phyloP scores from a whole-genome alignment of 2,797 vertebrate species.

The Argentina silus region DNA sequence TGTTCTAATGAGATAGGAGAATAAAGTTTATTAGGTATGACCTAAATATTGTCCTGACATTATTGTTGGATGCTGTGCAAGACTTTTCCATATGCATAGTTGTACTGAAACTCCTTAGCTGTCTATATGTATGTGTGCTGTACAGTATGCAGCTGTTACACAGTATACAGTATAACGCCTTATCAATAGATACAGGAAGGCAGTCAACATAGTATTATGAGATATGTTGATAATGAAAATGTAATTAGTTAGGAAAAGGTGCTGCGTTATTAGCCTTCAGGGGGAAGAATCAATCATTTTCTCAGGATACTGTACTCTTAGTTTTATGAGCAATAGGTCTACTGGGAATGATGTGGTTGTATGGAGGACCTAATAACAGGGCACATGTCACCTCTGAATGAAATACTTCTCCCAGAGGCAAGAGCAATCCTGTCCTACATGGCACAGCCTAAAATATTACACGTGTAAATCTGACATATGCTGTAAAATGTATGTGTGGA shows the following conservation, averaged over 20 bases:
- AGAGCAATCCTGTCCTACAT: constrained; percentile 57
- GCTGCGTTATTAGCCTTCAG: constrained; percentile 56
- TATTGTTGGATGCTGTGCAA: not conserved
- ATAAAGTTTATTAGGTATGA: constrained; percentile 79
- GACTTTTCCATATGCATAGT: not conserved
- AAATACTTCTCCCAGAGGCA: constrained; percentile 66
- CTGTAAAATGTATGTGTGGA: constrained; percentile 11
- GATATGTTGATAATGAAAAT: constrained; percentile 46
- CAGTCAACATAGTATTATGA: constrained; percentile 22
- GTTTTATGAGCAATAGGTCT: constrained; percentile 50
- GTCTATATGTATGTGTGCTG: not conserved
- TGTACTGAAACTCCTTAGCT: not conserved
- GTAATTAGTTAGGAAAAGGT: constrained; percentile 51
- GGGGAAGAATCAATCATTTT: constrained; percentile 62
- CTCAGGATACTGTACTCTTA: constrained; percentile 46
- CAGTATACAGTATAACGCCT: constrained; percentile 3
- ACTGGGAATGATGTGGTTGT: constrained; percentile 56
- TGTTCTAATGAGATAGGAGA: constrained; percentile 76
- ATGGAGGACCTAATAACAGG: constrained; percentile 70
- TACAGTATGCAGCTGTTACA: constrained; percentile 4
- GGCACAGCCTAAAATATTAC: constrained; percentile 63
- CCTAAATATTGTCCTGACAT: constrained; percentile 73
- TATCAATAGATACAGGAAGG: constrained; percentile 30
- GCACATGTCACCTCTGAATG: constrained; percentile 65
- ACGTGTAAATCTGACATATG: constrained; percentile 62